Percentiles rank a stretch among this genome's conserved stretches.
These are phyloP conservation scores for Mellilla xanthometata DNA, from an alignment of 2,888 invertebrate species.

Conservation along the genomic window DNA sequence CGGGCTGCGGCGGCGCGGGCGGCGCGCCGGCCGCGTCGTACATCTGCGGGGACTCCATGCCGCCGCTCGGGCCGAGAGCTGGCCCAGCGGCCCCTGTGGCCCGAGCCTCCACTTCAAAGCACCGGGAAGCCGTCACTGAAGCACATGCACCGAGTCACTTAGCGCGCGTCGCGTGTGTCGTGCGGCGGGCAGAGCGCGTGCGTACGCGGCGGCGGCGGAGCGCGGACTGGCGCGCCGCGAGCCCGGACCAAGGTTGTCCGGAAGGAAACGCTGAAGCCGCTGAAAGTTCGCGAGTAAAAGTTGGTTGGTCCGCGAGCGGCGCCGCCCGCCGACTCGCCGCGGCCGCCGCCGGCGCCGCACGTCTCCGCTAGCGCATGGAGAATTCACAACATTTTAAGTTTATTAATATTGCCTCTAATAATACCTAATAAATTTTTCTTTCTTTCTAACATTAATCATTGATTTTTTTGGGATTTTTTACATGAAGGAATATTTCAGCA, in stretches of 20 bases:
- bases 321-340: too few relatives aligned
- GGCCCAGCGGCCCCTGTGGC: slow-evolving; percentile 74
- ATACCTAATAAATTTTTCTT: too few relatives aligned
- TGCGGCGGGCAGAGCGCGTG: slow-evolving; percentile 49
- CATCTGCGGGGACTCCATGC: slow-evolving; percentile 94
- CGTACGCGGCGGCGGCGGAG: slow-evolving; percentile 58
- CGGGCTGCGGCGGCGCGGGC: slow-evolving; percentile 84
- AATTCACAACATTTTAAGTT: too few relatives aligned
- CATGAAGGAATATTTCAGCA: too few relatives aligned
- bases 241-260: slow-evolving; percentile 64
- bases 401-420: too few relatives aligned
- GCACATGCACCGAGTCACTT: slow-evolving; percentile 59
- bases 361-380: background rate
- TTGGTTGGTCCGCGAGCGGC: slow-evolving; percentile 42
- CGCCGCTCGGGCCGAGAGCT: slow-evolving; percentile 73
- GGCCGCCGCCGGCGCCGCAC: slow-evolving; percentile 4
- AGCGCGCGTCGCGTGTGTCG: slow-evolving; percentile 36
- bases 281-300: slow-evolving; percentile 73
- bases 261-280: slow-evolving; percentile 73
- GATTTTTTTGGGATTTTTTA: too few relatives aligned
- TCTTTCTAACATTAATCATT: too few relatives aligned
- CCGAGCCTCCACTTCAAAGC: slow-evolving; percentile 79
- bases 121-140: slow-evolving; percentile 70
- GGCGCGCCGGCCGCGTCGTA: slow-evolving; percentile 88
- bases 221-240: slow-evolving; percentile 65